A percentile compares a stretch with the other conserved stretches of the same genome.
phyloP scores from a whole-genome alignment of 2,113 vertebrate genomes.

The Anguilla rostrata region DNA sequence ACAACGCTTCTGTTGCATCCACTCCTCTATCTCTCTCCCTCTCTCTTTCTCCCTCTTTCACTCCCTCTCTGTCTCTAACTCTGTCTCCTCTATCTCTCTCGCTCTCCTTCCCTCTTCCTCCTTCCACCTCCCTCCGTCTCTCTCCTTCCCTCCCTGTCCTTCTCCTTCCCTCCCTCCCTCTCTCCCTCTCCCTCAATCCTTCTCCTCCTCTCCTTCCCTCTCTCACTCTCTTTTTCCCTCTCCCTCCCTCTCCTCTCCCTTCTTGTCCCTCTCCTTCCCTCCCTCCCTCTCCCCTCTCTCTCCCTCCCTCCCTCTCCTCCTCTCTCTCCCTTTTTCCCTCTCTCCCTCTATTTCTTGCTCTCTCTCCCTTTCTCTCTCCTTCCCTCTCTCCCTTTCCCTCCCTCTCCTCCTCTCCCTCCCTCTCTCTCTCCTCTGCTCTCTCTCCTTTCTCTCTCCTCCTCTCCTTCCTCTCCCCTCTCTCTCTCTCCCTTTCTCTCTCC shows the following conservation, averaged over 20 bases:
- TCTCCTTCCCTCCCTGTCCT: no score
- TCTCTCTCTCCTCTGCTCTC: neutral
- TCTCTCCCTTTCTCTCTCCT: neutral
- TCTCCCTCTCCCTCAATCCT: no score
- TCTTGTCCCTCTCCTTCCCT: no score
- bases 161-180: neutral
- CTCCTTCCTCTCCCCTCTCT: neutral
- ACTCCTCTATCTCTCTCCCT: neutral
- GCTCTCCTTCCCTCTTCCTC: conserved; percentile 6
- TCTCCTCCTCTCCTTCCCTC: conserved; percentile 1
- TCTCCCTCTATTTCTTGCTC: no score
- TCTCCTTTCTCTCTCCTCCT: neutral
- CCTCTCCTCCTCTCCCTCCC: neutral
- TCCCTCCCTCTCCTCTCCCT: no score
- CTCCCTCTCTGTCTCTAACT: no score
- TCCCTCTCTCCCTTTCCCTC: neutral
- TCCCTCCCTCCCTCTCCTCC: no score
- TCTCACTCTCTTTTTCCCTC: no score
- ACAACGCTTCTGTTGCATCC: neutral
- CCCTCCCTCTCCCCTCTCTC: no score
- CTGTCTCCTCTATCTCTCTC: neutral
- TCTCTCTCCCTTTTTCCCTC: neutral
- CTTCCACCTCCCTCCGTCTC: no score
- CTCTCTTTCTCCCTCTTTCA: no score
- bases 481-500: neutral